Conservation (phyloP, 2,113 vertebrate species). For the Sinosuthora webbiana region DNA sequence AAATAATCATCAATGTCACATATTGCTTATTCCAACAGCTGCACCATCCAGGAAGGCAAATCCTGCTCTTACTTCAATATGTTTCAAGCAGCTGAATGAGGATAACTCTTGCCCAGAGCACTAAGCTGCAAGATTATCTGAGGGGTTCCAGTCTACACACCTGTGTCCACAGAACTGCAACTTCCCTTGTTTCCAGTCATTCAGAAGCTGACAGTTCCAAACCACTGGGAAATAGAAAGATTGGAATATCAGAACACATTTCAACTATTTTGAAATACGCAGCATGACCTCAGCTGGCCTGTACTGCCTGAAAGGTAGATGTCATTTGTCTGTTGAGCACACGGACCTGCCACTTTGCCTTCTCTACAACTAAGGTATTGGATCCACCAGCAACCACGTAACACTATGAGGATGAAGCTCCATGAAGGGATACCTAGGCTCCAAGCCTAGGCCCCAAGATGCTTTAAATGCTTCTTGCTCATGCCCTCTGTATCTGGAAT, state of each 20-base stretch:
- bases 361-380: not conserved
- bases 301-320: not conserved
- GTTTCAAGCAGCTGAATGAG: not conserved
- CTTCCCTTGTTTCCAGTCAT: not conserved
- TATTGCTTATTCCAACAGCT: not conserved
- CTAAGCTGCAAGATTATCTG: fast-evolving
- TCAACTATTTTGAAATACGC: not conserved
- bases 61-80: not conserved
- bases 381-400: not conserved
- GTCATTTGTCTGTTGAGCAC: not conserved
- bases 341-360: not conserved
- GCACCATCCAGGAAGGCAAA: not conserved
- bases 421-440: not conserved
- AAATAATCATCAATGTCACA: not conserved
- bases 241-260: not conserved
- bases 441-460: not conserved
- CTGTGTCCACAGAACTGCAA: fast-evolving
- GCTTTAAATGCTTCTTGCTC: not conserved
- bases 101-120: not conserved
- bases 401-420: not conserved
- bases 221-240: not conserved
- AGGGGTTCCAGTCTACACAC: not conserved
- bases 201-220: not conserved
- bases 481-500: not conserved
- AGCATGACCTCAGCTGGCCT: not conserved